Percentiles rank a stretch among this genome's conserved stretches.
phyloP scores from a whole-genome alignment of 1,140 invertebrate genomes.

The Halyomorpha halys region DNA sequence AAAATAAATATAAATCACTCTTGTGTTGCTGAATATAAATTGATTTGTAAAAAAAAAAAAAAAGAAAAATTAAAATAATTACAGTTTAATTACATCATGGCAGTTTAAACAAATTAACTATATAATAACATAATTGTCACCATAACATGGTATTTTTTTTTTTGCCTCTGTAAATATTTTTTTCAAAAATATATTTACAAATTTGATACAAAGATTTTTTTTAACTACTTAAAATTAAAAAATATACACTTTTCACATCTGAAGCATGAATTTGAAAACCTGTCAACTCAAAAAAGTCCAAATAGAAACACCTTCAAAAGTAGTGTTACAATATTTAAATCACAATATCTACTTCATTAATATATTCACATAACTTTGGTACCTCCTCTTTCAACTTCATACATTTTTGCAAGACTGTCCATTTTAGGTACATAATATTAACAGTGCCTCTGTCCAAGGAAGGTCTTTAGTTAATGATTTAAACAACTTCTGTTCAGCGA shows the following conservation, averaged over 20 bases:
- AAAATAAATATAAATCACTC: conserved; percentile 16
- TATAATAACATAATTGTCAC: conserved; percentile 1
- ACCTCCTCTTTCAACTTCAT: conserved; percentile 5
- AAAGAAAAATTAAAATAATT: conserved; percentile 10
- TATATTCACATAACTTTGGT: conserved; percentile 2
- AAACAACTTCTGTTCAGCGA: not conserved
- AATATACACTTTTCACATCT: conserved; percentile 11
- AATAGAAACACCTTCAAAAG: not conserved
- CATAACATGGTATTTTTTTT: not conserved
- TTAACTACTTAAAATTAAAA: not conserved
- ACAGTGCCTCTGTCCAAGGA: conserved; percentile 2
- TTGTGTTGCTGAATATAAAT: not conserved
- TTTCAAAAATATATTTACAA: not conserved
- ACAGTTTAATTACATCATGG: conserved; percentile 22
- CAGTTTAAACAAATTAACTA: conserved; percentile 4
- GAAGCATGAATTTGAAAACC: conserved; percentile 7
- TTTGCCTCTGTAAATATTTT: not conserved
- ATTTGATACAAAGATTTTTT: not conserved
- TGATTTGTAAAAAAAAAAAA: not conserved
- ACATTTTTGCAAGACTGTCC: not conserved
- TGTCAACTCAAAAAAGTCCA: not conserved
- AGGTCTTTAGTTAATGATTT: not conserved
- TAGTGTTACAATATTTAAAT: not conserved
- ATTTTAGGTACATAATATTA: not conserved
- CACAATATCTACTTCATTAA: not conserved